Evolutionary conservation across 1,140 invertebrate genomes (phyloP), one percentile per base, ranked within the genome.

Genomic region (Drosophila tropicalis): DNA sequence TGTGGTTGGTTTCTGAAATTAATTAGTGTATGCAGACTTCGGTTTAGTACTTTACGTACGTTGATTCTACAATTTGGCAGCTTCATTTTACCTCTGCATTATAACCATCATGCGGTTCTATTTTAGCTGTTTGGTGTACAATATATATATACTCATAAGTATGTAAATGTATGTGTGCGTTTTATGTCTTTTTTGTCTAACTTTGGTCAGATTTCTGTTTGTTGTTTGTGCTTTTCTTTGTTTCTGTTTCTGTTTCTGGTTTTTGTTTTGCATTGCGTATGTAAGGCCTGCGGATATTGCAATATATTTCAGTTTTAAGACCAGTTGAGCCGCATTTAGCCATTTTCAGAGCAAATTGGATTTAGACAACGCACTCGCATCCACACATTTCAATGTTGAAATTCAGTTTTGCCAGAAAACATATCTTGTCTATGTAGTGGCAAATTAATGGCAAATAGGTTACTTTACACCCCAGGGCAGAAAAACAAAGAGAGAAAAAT

Each of bases 221-320:
- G 40, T 47, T 29, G 32, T 34, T 34, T 2, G 5, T 5, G n/a
- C n/a, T n/a, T n/a, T n/a, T n/a, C n/a, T n/a, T n/a, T n/a, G 22
- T 25, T 12, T 39, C 2, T 25, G 61, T 40, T 12, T 25, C 15
- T 39, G 64, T 63, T 58, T 74, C 67, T 39, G 29, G 29, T 29
- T 29, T 29, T 29, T 29, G 29, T 29, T 29, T 29, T 29, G 69
- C 70, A 80, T 70, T 74, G 75, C 51, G 62, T 41, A 19, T 22
- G 10, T 51, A 36, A 62, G 63, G 72, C 72, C 78, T 22, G 36
- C 58, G 69, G 81, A 63, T 72, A 25, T 29, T 68, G 72, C 66
- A 56, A 79, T 79, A 79, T 70, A 83, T 77, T 77, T 68, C 62
- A 81, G 68, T 80, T 84, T 85, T 81, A 81, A 85, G 76, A 69